These are phyloP conservation scores for Agonopterix alstromeriana DNA, from an alignment of 2,888 invertebrate genomes.

Conservation along the genomic window DNA sequence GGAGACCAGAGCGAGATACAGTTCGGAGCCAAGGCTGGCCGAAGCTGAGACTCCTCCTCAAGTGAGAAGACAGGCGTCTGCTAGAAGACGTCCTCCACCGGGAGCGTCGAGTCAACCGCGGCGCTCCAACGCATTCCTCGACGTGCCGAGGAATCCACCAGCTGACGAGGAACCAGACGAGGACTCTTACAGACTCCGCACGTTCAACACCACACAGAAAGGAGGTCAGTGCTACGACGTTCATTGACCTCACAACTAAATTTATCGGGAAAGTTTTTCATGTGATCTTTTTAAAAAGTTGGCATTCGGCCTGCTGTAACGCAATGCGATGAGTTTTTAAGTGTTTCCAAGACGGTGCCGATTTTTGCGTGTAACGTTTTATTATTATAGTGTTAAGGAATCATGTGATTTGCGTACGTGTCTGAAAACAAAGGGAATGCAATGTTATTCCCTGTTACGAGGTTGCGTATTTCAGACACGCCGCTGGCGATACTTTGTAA, in stretches of 20 bases:
- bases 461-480: too few species aligned
- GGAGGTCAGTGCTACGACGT: conserved; percentile 79
- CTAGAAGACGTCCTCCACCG: conserved; percentile 71
- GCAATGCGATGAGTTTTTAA: conserved; percentile 22
- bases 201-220: conserved; percentile 95
- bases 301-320: conserved; percentile 5
- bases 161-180: conserved; percentile 83
- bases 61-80: conserved; percentile 79
- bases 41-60: conserved; percentile 82
- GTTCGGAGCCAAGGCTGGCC: conserved; percentile 81
- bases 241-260: conserved; percentile 54
- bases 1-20: conserved; percentile 77
- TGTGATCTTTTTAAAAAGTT: conserved; percentile 38
- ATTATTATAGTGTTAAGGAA: neutral
- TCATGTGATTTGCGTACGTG: too few species aligned
- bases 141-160: conserved; percentile 71
- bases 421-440: too few species aligned
- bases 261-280: conserved; percentile 43
- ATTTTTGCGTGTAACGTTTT: neutral
- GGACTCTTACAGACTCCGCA: conserved; percentile 92
- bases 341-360: conserved; percentile 18
- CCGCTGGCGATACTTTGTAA: neutral
- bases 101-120: conserved; percentile 67
- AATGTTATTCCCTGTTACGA: too few species aligned
- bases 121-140: conserved; percentile 83